Base-by-base conservation (phyloP, 2,797 vertebrate species). In the Mormyrus hasselquistii region DNA sequence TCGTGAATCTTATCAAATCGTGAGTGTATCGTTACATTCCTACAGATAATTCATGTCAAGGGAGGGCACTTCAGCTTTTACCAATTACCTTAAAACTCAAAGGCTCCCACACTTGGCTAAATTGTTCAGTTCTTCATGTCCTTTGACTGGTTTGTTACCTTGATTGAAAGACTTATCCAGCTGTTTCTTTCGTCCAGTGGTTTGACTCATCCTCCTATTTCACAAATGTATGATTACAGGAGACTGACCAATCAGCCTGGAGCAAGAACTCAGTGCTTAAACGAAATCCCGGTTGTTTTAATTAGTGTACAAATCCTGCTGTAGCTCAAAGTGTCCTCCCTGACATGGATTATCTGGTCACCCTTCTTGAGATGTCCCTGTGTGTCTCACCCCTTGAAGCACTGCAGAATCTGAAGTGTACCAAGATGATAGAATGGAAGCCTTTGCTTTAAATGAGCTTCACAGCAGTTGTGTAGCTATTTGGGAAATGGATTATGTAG, bases 401-500 rank as follows among this genome's bases (percentile, higher is more conserved):
- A 69, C 29, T 69, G 12, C 65, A 69, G 65, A 69, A 69, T 69
- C 65, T 69, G 65, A 79, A 79, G 38, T 79, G 73, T 8, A 79
- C 38, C 38, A 41, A 41, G 16, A 79, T 79, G 73, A 79, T 41
- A 79, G 73, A 79, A 44, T 10, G n/a, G 25, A 5, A 44, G 44
- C 14, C 44, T 84, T 50, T 50, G 82, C 82, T n/a, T 84, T 84
- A 34, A 55, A 19, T 34, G 50, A 44, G 57, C 57, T 69, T 88
- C 57, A 38, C 22, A 73, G 52, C 50, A 55, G 85, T 86, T 57
- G 25, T 38, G 50, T 86, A 29, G 25, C 52, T 86, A 55, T 34
- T 86, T 57, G 29, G 12, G 50, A 86, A 86, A 55, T 57, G 25
- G 85, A 86, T 86, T 55, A 86, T 86, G 85, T 9, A 86, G 25